These are phyloP conservation scores for Stomatorhinus ivindoensis DNA, from an alignment of 2,113 vertebrate genomes.

Conservation along the genomic window DNA sequence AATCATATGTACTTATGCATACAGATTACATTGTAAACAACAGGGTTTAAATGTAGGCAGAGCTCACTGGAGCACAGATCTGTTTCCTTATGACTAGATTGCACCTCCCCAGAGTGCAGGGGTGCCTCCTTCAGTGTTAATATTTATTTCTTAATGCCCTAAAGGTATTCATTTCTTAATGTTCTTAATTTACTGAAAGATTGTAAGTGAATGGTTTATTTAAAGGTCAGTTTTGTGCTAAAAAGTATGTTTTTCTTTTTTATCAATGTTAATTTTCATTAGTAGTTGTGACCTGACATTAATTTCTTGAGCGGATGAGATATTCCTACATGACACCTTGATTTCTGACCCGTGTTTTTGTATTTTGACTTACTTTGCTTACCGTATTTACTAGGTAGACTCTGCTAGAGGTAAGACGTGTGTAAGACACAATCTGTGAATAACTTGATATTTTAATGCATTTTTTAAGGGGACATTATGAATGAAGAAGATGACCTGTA, in stretches of 20 bases:
- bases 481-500: background rate
- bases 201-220: background rate
- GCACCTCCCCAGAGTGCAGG: background rate
- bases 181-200: background rate
- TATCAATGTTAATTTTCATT: background rate
- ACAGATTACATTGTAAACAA: no score
- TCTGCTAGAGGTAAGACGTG: background rate
- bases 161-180: background rate
- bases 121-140: background rate
- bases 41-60: background rate
- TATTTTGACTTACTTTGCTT: background rate
- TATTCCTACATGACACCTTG: background rate
- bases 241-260: background rate
- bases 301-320: background rate
- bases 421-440: background rate
- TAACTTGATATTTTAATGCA: background rate
- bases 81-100: background rate
- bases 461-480: background rate
- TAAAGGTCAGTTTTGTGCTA: background rate
- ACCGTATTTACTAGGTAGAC: background rate
- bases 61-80: background rate
- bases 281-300: background rate
- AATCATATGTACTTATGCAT: no score
- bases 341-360: background rate
- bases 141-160: background rate